Conservation (phyloP, 2,113 vertebrate genomes). For the Gallinago jamesoni region DNA sequence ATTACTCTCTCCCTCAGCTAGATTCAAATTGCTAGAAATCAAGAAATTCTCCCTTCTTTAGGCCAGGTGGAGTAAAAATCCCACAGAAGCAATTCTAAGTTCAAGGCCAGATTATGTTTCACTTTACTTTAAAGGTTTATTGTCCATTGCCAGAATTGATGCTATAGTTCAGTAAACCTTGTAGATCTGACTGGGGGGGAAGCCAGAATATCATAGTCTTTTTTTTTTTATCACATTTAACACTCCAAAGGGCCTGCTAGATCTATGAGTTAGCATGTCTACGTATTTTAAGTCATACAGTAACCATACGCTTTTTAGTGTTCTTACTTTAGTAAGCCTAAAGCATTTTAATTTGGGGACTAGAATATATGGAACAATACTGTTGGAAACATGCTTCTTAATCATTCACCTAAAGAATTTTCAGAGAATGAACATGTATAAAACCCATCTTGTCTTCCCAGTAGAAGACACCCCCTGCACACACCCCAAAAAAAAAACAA, state of each 20-base stretch:
- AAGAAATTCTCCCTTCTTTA: background rate
- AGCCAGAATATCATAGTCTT: background rate
- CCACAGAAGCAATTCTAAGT: background rate
- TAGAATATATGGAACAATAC: background rate
- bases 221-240: background rate
- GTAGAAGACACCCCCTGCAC: background rate
- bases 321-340: background rate
- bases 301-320: background rate
- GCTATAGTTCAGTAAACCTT: background rate
- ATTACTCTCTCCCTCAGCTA: background rate
- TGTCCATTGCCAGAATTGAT: background rate
- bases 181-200: background rate
- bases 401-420: background rate
- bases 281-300: background rate
- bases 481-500: background rate
- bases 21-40: background rate
- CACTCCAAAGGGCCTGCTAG: background rate
- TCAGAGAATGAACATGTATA: background rate
- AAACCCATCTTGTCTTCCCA: background rate
- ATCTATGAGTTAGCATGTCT: background rate
- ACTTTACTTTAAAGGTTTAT: background rate
- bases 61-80: background rate
- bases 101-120: background rate
- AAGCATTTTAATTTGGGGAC: background rate
- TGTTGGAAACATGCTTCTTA: background rate